These are phyloP conservation scores for Caenorhabditis zanzibari DNA, from an alignment of 2,888 invertebrate species.

Conservation along the genomic window DNA sequence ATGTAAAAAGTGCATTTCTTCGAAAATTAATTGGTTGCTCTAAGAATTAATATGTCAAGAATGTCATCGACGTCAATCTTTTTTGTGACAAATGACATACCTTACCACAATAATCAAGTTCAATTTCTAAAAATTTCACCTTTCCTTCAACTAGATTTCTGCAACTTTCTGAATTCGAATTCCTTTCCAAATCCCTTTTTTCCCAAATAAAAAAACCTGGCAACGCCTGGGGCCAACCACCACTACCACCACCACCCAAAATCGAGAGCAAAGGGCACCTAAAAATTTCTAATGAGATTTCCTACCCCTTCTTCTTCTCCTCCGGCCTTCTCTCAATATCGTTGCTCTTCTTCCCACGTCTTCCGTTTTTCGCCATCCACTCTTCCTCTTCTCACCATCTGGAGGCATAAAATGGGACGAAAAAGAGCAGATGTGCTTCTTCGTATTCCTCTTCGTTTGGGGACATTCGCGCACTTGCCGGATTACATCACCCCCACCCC, in stretches of 20 bases:
- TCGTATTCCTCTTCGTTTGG: background rate
- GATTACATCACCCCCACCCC: constrained; percentile 52
- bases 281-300: constrained; percentile 59
- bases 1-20: too few species aligned
- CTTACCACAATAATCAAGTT: too few species aligned
- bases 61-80: too few species aligned
- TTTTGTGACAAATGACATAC: too few species aligned
- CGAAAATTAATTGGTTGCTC: too few species aligned
- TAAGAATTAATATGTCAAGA: too few species aligned
- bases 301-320: background rate
- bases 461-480: constrained; percentile 18
- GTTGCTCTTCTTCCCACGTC: constrained; percentile 10
- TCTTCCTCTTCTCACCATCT: constrained; percentile 48
- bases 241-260: background rate
- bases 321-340: too few species aligned
- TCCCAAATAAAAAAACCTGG: constrained; percentile 22
- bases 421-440: constrained; percentile 61
- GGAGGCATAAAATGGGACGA: constrained; percentile 40
- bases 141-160: too few species aligned
- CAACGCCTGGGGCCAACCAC: constrained; percentile 7
- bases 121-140: too few species aligned
- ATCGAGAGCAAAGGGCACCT: constrained; percentile 41
- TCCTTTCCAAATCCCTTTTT: background rate
- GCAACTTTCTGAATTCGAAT: too few species aligned
- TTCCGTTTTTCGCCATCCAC: constrained; percentile 12